A percentile compares a stretch with the other conserved stretches of the same genome.
phyloP scores from a whole-genome alignment of 2,888 invertebrate genomes.

The Chalcis sispes region DNA sequence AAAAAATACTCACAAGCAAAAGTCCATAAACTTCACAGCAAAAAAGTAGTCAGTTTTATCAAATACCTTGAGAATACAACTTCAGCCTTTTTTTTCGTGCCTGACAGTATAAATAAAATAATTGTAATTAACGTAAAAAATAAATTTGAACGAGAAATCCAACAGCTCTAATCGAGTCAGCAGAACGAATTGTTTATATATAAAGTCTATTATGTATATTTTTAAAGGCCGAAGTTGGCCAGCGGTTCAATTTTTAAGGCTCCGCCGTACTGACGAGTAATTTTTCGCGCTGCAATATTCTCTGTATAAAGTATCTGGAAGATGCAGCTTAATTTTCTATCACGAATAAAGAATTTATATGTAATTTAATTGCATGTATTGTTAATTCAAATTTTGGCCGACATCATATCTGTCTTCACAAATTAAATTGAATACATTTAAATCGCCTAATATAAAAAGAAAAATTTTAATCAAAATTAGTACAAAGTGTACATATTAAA shows the following conservation, averaged over 20 bases:
- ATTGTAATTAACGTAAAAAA: conserved; percentile 47
- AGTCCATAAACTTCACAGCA: conserved; percentile 49
- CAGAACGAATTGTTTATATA: conserved; percentile 56
- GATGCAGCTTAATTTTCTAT: conserved; percentile 37
- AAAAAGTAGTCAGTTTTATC: conserved; percentile 41
- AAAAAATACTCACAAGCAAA: conserved; percentile 53
- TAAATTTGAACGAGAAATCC: conserved; percentile 20
- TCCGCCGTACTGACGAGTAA: conserved; percentile 39
- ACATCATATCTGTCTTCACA: no score
- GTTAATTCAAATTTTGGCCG: conserved; percentile 48
- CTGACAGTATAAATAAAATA: conserved; percentile 52
- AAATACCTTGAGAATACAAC: conserved; percentile 48
- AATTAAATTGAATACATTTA: no score
- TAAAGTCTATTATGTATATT: conserved; percentile 56
- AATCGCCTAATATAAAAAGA: no score
- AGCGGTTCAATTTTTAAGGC: conserved; percentile 47
- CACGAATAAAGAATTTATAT: conserved; percentile 22
- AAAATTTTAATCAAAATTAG: no score
- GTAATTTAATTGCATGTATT: conserved; percentile 30
- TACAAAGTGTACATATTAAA: no score
- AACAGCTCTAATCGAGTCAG: conserved; percentile 54
- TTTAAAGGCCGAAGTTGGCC: conserved; percentile 31
- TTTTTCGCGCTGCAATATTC: conserved; percentile 38
- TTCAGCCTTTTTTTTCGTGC: conserved; percentile 56
- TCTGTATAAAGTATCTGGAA: conserved; percentile 49